Conservation (phyloP, 2,797 vertebrate species). For the Trachurus trachurus region DNA sequence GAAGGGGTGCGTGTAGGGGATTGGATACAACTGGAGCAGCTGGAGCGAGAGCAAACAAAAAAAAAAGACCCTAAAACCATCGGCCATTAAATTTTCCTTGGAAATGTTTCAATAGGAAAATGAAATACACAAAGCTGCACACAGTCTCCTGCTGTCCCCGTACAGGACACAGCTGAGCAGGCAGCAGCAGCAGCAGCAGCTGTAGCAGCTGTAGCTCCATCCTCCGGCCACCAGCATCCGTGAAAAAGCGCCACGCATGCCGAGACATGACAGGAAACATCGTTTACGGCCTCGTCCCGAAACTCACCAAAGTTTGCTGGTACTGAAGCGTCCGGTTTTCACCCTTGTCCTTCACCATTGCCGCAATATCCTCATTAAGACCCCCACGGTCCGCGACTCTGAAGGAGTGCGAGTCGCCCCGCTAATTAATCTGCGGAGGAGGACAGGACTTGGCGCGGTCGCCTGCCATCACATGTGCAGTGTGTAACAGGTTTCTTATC, state of each 20-base stretch:
- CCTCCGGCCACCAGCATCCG: conserved; percentile 29
- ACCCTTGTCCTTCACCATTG: conserved; percentile 83
- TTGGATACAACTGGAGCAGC: background rate
- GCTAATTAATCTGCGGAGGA: conserved; percentile 53
- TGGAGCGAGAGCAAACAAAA: background rate
- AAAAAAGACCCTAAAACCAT: background rate
- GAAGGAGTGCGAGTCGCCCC: conserved; percentile 24
- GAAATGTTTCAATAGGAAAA: background rate
- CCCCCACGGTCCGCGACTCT: conserved; percentile 24
- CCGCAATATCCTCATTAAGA: conserved; percentile 70
- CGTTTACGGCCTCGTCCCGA: conserved; percentile 36
- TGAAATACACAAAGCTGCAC: conserved; percentile 11
- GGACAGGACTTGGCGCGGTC: conserved; percentile 27
- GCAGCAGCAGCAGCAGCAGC: background rate
- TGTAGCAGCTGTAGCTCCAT: conserved; percentile 32
- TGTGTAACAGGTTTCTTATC: conserved; percentile 72
- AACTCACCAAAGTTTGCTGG: conserved; percentile 89
- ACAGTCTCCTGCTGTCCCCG: conserved; percentile 15
- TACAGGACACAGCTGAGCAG: conserved; percentile 39
- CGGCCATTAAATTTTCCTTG: background rate
- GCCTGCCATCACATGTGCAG: conserved; percentile 54
- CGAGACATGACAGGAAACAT: conserved; percentile 25
- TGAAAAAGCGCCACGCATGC: background rate
- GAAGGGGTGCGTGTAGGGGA: conserved; percentile 7
- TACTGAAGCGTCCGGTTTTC: conserved; percentile 83